phyloP scores from a whole-genome alignment of 2,888 invertebrate genomes.

The Bedellia somnulentella region DNA sequence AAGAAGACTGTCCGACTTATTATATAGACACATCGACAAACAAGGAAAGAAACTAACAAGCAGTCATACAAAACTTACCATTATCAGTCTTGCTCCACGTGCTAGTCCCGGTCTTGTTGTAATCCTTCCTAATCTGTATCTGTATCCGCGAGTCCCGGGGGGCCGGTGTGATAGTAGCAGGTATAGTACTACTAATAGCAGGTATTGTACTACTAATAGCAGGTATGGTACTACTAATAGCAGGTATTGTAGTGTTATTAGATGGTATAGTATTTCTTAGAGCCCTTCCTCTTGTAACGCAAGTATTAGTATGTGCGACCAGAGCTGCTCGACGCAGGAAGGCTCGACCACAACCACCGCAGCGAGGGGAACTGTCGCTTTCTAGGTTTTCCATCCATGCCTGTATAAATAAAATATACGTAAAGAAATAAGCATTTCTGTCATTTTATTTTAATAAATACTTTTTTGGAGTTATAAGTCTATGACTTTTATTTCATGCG shows the following conservation, averaged over 20 bases:
- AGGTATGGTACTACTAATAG: no score
- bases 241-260: no score
- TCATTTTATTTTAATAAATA: not conserved
- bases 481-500: no score
- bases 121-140: slow-evolving; percentile 48
- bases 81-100: no score
- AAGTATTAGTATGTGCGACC: slow-evolving; percentile 70
- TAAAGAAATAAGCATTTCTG: not conserved
- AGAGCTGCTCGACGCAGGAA: slow-evolving; percentile 75
- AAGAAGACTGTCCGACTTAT: no score
- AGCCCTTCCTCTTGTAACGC: slow-evolving; percentile 52
- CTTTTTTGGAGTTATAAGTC: not conserved
- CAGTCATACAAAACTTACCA: no score
- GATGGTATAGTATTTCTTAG: no score
- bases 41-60: no score
- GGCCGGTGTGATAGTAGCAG: not conserved
- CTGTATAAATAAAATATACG: slow-evolving; percentile 16
- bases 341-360: slow-evolving; percentile 69
- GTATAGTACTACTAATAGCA: no score
- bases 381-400: slow-evolving; percentile 70
- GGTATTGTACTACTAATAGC: no score
- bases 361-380: slow-evolving; percentile 61
- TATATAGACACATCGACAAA: no score
- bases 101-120: no score
- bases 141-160: slow-evolving; percentile 26